Base-by-base conservation (phyloP, 2,797 vertebrate species). In the Emydoidea blandingii region DNA sequence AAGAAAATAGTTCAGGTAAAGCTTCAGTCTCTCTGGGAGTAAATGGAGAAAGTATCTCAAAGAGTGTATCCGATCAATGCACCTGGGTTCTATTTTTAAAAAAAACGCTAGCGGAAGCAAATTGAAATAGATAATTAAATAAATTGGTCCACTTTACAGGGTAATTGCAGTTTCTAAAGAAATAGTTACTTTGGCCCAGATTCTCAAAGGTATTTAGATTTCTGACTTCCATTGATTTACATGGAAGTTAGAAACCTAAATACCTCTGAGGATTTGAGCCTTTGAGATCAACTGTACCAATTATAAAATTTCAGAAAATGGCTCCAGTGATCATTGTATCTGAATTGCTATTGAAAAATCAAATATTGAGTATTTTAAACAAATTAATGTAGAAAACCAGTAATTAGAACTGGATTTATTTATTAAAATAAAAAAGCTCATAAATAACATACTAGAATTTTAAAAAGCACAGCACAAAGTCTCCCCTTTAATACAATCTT, bases 401-500 rank as follows among this genome's bases (percentile, higher is more conserved):
- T 41, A 41, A 44, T 25, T 41, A 62, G 72, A 52, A 34, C 80
- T 25, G 23, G 86, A 12, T 80, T 2, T 19, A 31, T 68, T 81
- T 56, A 79, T 76, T 72, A 47, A 47, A 76, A 80, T 1, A 29
- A 29, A 29, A 37, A 49, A 79, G 3, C 6, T 88, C 25, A 11
- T 76, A 94, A 41, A 9, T 84, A 83, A 83, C 12, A 85, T 12
- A 19, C 9, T 15, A 12, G 23, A 82, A 76, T 84, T 44, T 87
- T 91, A 91, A 47, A 0, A 94, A 86, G 34, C 56, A 84, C 23
- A 37, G 87, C n/a, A 54, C 0, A 0, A 7, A 7, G 2, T 52
- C 83, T 37, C 52, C 21, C 12, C 95, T 85, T 79, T 79, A 76
- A 81, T 87, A 86, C 84, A 82, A 91, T 90, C 29, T 92, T 95